Base-by-base conservation (phyloP, 2,797 vertebrate species). In the Clamator glandarius region DNA sequence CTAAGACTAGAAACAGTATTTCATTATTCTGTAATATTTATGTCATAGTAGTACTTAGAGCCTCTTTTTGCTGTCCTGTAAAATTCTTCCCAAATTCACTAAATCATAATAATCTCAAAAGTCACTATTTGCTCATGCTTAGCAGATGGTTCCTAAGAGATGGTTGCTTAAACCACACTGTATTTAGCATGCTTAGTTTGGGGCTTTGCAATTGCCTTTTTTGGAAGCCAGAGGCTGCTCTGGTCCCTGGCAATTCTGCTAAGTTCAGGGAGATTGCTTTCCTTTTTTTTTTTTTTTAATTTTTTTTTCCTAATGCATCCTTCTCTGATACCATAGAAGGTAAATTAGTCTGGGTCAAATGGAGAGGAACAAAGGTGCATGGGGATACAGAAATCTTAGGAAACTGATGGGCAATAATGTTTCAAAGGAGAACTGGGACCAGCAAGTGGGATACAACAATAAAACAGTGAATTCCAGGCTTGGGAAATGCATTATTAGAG, bases 221-320 rank as follows among this genome's bases (percentile, higher is more conserved):
- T 92, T 88, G 93, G 93, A 95, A 96, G 95, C 91, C 93, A 96
- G 93, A 90, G 95, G 95, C 91, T 96, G 95, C 96, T 96, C 93
- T 93, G 92, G 76, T 95, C 91, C 87, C 95, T 94, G 94, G 48
- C 92, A 96, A 95, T 73, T 78, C 79, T 91, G 63, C 29, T 24
- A 39, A 90, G 1, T 86, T 75, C 51, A 54, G 63, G 70, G 51
- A 94, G 69, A 79, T 69, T 86, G 46, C 93, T 87, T 86, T 75
- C 41, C 31, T 64, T n/a, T 5, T 12, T 15, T n/a, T 35, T 8
- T 24, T 31, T 67, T 63, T 39, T 2, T 39, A 50, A 12, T 39
- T 39, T 39, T 39, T 39, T 39, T 39, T 68, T 72, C 59, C 29
- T 1, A 31, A 42, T 59, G 35, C 10, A 9, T 84, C 39, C 25